These are phyloP conservation scores for Drosophila koepferae DNA, from an alignment of 2,888 invertebrate species.

Conservation along the genomic window DNA sequence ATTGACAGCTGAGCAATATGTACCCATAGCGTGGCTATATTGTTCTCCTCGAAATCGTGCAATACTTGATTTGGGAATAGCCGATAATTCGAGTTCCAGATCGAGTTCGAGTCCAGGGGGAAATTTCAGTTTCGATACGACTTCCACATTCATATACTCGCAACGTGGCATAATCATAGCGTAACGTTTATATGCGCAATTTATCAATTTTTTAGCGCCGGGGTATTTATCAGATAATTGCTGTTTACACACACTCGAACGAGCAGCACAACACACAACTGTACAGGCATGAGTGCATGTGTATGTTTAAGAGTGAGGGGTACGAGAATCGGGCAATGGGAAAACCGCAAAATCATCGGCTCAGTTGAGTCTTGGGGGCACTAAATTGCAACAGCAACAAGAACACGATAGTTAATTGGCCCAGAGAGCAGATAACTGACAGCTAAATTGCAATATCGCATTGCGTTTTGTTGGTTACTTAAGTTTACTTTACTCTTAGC, in stretches of 20 bases:
- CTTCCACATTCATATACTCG: conserved; percentile 20
- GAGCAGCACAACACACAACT: conserved; percentile 29
- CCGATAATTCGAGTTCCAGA: conserved; percentile 5
- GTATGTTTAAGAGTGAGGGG: conserved; percentile 10
- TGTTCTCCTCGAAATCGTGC: conserved; percentile 18
- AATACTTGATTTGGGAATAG: conserved; percentile 16
- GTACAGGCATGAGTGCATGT: neutral
- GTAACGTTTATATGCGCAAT: conserved; percentile 77
- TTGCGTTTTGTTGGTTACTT: conserved; percentile 70
- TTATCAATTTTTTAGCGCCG: conserved; percentile 79
- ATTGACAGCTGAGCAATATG: conserved; percentile 36
- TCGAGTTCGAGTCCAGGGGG: conserved; percentile 8
- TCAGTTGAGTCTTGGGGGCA: conserved; percentile 64
- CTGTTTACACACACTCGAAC: conserved; percentile 74
- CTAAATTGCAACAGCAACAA: conserved; percentile 69
- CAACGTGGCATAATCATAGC: conserved; percentile 74
- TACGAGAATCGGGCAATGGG: conserved; percentile 35
- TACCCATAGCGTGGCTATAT: conserved; percentile 11
- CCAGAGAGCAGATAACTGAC: conserved; percentile 77
- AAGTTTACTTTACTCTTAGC: conserved; percentile 54
- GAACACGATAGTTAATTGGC: conserved; percentile 72
- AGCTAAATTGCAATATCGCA: conserved; percentile 79
- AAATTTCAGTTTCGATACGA: conserved; percentile 28
- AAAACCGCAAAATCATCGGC: conserved; percentile 77
- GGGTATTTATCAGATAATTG: conserved; percentile 78